Base-by-base conservation (phyloP, 1,140 invertebrate genomes). In the Agrilus planipennis region DNA sequence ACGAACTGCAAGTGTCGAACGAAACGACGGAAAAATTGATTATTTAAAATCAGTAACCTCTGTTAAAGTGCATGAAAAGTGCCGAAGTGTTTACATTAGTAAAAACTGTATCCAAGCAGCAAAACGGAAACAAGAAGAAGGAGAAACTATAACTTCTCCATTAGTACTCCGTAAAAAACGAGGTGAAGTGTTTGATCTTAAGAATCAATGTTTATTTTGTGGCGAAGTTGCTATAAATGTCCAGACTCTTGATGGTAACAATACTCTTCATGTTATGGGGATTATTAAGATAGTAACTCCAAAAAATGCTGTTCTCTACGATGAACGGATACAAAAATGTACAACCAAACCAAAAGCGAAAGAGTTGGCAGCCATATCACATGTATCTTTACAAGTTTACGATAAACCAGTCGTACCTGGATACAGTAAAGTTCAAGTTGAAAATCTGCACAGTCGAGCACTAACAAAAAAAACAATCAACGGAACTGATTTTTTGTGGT, bases 191-290 rank as follows among this genome's bases (percentile, higher is more conserved):
- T 59, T 59, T 52, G 52, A 53, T 56, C 53, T 56, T 41, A 39
- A 41, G 45, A 56, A 52, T 7, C 35, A 46, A 32, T 56, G 50
- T 41, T 52, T 56, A 51, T 56, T 60, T 60, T 55, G 55, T 57
- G 45, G 54, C 39, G 21, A 58, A 48, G 46, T 39, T 36, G 53
- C 53, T 54, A 57, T 59, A 34, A 61, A 60, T 58, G 51, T 58
- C 28, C 27, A 31, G 38, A 60, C 53, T 53, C 46, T 60, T 47
- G 53, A 58, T 37, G 55, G 55, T 49, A 44, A 57, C 42, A 52
- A 59, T 50, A 55, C 50, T 41, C 40, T 58, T 48, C 50, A 52
- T 35, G 29, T 53, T 41, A 56, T 60, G 53, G 54, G 52, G 34
- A 49, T 54, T 12, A 52, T 52, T 42, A 49, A 54, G 41, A 45